A percentile compares a stretch with the other conserved stretches of the same genome.
phyloP scores from a whole-genome alignment of 2,888 invertebrate genomes.

The Nymphalis c-album region DNA sequence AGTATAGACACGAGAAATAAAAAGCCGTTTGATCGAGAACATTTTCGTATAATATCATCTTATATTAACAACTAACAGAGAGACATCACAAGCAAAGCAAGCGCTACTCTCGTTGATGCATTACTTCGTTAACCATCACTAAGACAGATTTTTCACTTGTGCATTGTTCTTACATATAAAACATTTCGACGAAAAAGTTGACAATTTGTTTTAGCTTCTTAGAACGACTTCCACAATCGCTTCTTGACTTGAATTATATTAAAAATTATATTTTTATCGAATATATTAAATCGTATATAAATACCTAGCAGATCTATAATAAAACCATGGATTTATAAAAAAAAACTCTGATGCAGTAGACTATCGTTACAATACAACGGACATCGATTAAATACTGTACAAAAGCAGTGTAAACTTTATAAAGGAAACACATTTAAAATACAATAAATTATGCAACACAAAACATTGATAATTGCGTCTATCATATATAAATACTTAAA shows the following conservation, averaged over 20 bases:
- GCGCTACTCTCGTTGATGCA: slow-evolving; percentile 36
- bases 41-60: slow-evolving; percentile 72
- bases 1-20: slow-evolving; percentile 45
- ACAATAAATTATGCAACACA: slow-evolving; percentile 76
- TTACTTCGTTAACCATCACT: slow-evolving; percentile 28
- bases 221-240: slow-evolving; percentile 13
- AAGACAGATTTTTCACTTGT: slow-evolving; percentile 37
- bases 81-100: slow-evolving; percentile 59
- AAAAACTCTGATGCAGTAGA: slow-evolving; percentile 23
- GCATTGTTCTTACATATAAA: slow-evolving; percentile 39
- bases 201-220: slow-evolving; percentile 8
- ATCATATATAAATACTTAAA: slow-evolving; percentile 48
- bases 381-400: slow-evolving; percentile 53
- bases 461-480: slow-evolving; percentile 57
- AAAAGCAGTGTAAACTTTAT: slow-evolving; percentile 64
- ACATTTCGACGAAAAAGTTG: slow-evolving; percentile 28
- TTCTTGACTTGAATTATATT: slow-evolving; percentile 32
- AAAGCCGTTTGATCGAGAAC: slow-evolving; percentile 62
- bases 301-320: slow-evolving; percentile 74
- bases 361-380: slow-evolving; percentile 19
- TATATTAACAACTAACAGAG: slow-evolving; percentile 70
- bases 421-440: slow-evolving; percentile 68
- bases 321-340: slow-evolving; percentile 28
- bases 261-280: slow-evolving; percentile 4
- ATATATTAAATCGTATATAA: slow-evolving; percentile 37